Percentiles rank a stretch among this genome's conserved stretches.
phyloP scores from a whole-genome alignment of 2,888 invertebrate species.

The Tenthredo amoena region DNA sequence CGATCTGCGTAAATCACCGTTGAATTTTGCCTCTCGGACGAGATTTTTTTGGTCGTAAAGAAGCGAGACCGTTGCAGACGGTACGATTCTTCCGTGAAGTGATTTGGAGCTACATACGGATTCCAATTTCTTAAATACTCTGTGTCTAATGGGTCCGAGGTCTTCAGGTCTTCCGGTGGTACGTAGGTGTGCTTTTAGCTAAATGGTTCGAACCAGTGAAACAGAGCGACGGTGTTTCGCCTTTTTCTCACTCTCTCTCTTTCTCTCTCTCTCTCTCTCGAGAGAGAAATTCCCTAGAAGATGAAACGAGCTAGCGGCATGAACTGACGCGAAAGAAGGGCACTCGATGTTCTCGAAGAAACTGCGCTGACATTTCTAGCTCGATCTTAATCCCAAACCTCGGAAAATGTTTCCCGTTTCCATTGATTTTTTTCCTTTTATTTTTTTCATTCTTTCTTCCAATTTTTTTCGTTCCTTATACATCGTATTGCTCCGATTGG shows the following conservation, averaged over 20 bases:
- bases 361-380: neutral
- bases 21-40: too few species aligned
- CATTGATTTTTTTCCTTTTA: neutral
- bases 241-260: neutral
- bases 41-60: neutral
- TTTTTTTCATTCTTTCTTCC: neutral
- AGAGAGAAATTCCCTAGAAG: neutral
- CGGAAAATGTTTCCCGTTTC: neutral
- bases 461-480: neutral
- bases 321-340: slow-evolving; percentile 17
- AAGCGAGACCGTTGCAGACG: neutral
- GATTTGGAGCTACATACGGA: neutral
- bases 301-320: neutral
- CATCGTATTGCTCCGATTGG: neutral
- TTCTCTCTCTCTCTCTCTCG: neutral
- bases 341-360: slow-evolving; percentile 5
- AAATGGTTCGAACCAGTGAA: slow-evolving; percentile 24
- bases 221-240: neutral
- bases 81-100: neutral
- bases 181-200: slow-evolving; percentile 32
- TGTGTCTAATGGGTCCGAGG: neutral
- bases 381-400: neutral
- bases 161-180: neutral
- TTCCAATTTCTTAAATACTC: slow-evolving; percentile 16
- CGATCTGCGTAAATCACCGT: neutral